Base-by-base conservation (phyloP, 2,888 invertebrate species). In the Ischnura elegans region DNA sequence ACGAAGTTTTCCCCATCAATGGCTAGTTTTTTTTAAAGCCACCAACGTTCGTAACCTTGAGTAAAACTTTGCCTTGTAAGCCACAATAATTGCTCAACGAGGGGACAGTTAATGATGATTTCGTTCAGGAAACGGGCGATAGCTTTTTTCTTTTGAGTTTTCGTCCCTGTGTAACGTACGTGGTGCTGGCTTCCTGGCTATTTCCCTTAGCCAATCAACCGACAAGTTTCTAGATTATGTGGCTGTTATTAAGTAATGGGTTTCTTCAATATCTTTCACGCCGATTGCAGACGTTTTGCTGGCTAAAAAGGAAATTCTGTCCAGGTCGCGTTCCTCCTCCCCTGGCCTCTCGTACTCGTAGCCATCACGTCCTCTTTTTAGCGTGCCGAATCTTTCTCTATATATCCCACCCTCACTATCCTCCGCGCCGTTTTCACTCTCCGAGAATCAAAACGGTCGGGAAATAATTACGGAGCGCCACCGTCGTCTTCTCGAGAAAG, bases 401-500 rank as follows among this genome's bases (percentile, higher is more conserved):
- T 47, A 47, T 47, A 10, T 4, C 36, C 36, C 36, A 10, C 76
- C 90, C 29, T 87, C 36, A 25, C 87, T 19, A 42, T 87, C 61
- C 42, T 55, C 90, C 29, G 55, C 36, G 13, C 87, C 29, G 51
- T 87, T 87, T 55, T 55, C 43, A 25, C 51, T 61, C 90, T 90
- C 90, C 21, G 90, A 43, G 55, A 90, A 90, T 61, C 90, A n/a
- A 90, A 45, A 61, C 61, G 29, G 90, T 43, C 36, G 43, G 51
- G 55, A 43, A 90, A 61, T 51, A 19, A 61, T 43, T 36, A 43
- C 42, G 43, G 47, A 25, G 25, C 55, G 90, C 61, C 61, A 45
- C 87, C 87, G 90, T 61, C n/a, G n/a, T 51, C 51, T 51, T n/a
- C 90, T 90, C 45, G n/a, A 42, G 87, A 55, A 42, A 87, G 87